Evolutionary conservation across 2,113 vertebrate species (phyloP).

Genomic region (Porphyrio hochstetteri): DNA sequence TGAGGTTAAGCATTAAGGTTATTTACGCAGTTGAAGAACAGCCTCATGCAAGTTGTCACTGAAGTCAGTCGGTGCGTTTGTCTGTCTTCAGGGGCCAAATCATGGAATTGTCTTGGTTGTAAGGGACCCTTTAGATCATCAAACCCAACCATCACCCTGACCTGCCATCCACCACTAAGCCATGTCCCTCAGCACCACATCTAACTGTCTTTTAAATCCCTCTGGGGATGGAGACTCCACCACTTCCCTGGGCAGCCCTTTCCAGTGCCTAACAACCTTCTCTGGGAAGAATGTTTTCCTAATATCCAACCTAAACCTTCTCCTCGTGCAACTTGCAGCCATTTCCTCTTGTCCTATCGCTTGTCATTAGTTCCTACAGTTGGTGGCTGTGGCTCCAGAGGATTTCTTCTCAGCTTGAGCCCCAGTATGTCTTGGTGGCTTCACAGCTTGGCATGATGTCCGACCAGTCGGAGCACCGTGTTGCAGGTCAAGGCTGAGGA

Average conservation of each 20-base stretch:
- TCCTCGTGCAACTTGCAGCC: background rate
- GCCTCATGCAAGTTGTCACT: background rate
- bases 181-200: no score
- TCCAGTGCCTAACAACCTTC: no score
- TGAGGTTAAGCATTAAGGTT: background rate
- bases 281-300: no score
- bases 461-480: background rate
- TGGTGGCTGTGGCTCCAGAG: background rate
- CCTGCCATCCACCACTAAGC: no score
- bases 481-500: rapidly evolving
- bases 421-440: rapidly evolving
- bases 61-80: background rate
- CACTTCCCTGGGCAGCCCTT: no score
- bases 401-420: background rate
- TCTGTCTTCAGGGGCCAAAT: background rate
- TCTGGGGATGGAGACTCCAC: no score
- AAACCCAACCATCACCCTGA: no score
- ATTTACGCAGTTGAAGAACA: rapidly evolving
- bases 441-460: rapidly evolving
- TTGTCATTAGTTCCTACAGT: no score
- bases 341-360: background rate
- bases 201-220: no score
- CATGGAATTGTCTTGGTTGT: no score
- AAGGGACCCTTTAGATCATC: no score
- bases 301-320: no score